A percentile compares a stretch with the other conserved stretches of the same genome.
phyloP scores from a whole-genome alignment of 64 coral and sea anemone species.

The Stichodactyla helianthus region DNA sequence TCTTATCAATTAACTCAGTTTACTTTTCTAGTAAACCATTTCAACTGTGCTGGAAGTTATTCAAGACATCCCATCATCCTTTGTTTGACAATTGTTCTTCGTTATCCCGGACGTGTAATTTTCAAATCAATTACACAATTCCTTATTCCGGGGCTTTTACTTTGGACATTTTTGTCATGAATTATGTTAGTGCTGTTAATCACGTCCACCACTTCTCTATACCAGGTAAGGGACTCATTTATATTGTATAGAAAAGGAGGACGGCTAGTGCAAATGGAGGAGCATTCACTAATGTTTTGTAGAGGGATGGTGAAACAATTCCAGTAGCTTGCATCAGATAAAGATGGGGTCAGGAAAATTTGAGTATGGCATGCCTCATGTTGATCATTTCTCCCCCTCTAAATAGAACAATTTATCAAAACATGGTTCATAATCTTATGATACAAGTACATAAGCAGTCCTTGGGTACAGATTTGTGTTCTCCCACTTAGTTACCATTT shows the following conservation, averaged over 20 bases:
- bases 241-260: no score
- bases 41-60: constrained; percentile 14
- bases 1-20: background rate
- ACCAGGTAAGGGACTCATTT: background rate
- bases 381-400: no score
- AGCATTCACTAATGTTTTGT: no score
- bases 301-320: no score
- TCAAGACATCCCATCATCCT: background rate
- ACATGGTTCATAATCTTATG: no score
- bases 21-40: background rate
- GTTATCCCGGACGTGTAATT: background rate
- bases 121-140: constrained; percentile 3
- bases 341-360: no score
- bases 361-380: no score
- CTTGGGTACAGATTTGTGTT: no score
- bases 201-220: background rate
- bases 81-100: background rate
- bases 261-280: background rate
- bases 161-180: background rate
- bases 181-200: background rate
- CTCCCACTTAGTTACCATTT: no score
- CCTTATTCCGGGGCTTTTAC: background rate
- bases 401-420: no score
- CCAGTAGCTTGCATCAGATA: no score
- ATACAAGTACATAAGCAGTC: no score